Conservation (phyloP, 2,113 vertebrate genomes). For the Dendrocopos noguchii region DNA sequence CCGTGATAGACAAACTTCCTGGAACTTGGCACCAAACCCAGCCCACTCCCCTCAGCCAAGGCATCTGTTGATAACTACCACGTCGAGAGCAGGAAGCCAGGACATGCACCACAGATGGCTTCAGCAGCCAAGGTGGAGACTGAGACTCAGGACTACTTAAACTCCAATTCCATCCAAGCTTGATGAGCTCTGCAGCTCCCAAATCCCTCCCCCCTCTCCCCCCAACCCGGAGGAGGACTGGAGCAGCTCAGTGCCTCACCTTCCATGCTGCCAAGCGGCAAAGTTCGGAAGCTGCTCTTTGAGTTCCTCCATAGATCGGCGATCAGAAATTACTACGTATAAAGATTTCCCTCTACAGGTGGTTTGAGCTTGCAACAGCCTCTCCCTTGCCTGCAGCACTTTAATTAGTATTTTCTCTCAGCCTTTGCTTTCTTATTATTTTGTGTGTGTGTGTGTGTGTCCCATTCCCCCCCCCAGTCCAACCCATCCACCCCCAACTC, state of each 20-base stretch:
- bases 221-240: not conserved
- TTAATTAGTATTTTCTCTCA: slow-evolving; percentile 26
- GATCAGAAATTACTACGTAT: slow-evolving; percentile 75
- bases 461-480: not conserved
- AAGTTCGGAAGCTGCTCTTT: slow-evolving; percentile 72
- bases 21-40: slow-evolving; percentile 51
- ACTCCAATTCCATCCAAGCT: not conserved
- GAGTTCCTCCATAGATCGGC: slow-evolving; percentile 56
- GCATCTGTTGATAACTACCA: slow-evolving; percentile 69
- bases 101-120: slow-evolving; percentile 10
- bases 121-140: not conserved
- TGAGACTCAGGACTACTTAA: not conserved
- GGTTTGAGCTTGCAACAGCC: slow-evolving; percentile 78
- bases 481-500: not conserved
- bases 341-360: slow-evolving; percentile 87
- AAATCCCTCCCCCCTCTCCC: not conserved
- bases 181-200: not conserved
- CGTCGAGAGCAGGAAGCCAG: not conserved
- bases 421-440: slow-evolving; percentile 16
- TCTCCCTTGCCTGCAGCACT: slow-evolving; percentile 61
- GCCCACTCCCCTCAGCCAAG: slow-evolving; percentile 47
- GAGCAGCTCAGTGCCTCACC: not conserved
- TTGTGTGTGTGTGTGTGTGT: not conserved
- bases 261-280: slow-evolving; percentile 15
- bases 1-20: slow-evolving; percentile 7